phyloP scores from a whole-genome alignment of 1,140 invertebrate species.

The Lasioglossum baleicum region DNA sequence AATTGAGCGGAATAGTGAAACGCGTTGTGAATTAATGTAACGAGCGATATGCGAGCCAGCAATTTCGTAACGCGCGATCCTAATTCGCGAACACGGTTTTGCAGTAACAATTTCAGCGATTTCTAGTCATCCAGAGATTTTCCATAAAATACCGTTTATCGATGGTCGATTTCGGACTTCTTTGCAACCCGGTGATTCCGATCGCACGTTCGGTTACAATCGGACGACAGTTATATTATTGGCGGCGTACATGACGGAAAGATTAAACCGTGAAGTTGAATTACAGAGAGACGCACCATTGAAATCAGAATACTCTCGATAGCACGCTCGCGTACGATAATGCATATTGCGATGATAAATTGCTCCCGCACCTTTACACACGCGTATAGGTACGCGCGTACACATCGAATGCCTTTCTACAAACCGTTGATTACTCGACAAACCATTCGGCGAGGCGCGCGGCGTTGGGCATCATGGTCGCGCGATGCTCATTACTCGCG shows the following conservation, averaged over 20 bases:
- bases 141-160: too few species aligned
- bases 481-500: constrained; percentile 12
- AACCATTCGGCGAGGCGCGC: not conserved
- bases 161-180: too few species aligned
- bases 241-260: constrained; percentile 5
- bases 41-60: too few species aligned
- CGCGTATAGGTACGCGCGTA: too few species aligned
- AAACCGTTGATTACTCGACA: constrained; percentile 44
- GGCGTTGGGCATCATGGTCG: not conserved
- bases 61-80: too few species aligned
- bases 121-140: too few species aligned
- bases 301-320: constrained; percentile 32
- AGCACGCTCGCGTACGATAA: constrained; percentile 31
- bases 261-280: constrained; percentile 36
- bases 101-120: too few species aligned
- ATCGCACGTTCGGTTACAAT: too few species aligned
- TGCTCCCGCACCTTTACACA: constrained; percentile 17
- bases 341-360: constrained; percentile 37
- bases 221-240: not conserved
- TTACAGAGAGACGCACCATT: not conserved
- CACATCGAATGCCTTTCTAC: constrained; percentile 25
- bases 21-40: too few species aligned
- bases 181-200: too few species aligned
- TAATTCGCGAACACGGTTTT: too few species aligned
- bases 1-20: too few species aligned